Base-by-base conservation (phyloP, 2,113 vertebrate genomes). In the Micronycteris hirsuta region DNA sequence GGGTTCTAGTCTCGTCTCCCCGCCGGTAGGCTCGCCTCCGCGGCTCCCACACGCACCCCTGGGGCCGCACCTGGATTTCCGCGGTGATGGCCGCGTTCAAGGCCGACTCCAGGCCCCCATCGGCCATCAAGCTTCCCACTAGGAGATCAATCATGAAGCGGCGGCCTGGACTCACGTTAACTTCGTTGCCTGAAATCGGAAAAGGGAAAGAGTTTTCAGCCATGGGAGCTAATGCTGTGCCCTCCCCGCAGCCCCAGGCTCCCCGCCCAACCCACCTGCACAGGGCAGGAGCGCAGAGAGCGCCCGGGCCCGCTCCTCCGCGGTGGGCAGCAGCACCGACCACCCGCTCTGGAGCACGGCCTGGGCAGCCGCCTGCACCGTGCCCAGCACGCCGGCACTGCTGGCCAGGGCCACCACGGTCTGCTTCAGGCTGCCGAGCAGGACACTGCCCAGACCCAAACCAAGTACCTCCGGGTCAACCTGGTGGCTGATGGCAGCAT, bases 101-200 rank as follows among this genome's bases (percentile, higher is more conserved):
- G 0, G 99, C 99, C 24, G 99, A 99, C 92, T 99, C 99, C 70
- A 99, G 97, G 12, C 99, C 99, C 81, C 99, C 99, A 47, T 99
- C 99, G 24, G 99, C 99, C 99, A 99, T 99, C 96, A 99, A 97
- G 97, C 99, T 99, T 98, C 99, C 99, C 97, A 99, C 99, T 97
- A 99, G 97, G 28, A 99, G 98, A 97, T 99, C 99, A 73, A 99
- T 99, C 99, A 99, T 99, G 97, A 99, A 99, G 28, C 99, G 99
- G 24, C 99, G 99, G 1, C 99, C 99, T 0, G 99, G 99, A 94
- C 99, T 99, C 91, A 99, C 98, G 17, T 98, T 99, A 98, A 99
- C 99, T 96, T 99, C 99, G 89, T 99, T 99, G 89, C 99, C 99
- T 97, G 99, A 99, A 97, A 99, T 99, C 99, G 93, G 94, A 97